Evolutionary conservation across 2,797 vertebrate species (phyloP), one percentile per base, ranked within the genome.

Genomic region (Coregonus sp.): DNA sequence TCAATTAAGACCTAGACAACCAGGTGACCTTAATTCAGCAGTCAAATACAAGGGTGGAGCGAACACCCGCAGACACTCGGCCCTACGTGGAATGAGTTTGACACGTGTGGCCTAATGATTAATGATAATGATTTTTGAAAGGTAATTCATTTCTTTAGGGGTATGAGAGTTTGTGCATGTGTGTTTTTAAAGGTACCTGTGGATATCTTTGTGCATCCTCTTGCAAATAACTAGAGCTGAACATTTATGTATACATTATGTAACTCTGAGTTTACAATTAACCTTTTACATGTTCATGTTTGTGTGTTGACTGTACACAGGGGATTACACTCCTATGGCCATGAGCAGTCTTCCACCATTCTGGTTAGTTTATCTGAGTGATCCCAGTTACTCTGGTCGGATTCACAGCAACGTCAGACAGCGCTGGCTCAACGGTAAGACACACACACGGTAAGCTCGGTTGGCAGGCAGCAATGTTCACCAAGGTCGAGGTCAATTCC

Each of bases 351-450:
- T 94, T 4, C 95, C 95, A 0, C 73, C 35, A 0, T 94, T 96
- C 81, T 96, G 95, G 95, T 80, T 96, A 74, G 95, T 94, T 37
- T 96, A 94, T 82, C 86, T 95, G 81, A 92, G 93, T 0, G 95
- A 96, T 86, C 95, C 95, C 63, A 96, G 95, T 52, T 94, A 96
- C 87, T 96, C 95, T 3, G 95, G 95, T 9, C 92, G 93, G 20
- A 96, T 96, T 87, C 95, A 96, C 81, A 96, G 94, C 83, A 93
- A 95, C 76, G 86, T 96, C 73, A 87, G 93, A 14, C 95, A 96
- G 83, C 92, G 94, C 50, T 96, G 95, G 95, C 88, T 95, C 6
- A 94, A 74, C 0, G 95, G 95, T 95, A 89, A 12, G 31, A 33
- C 31, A 33, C 31, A 33, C 31, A 33, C 31, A 47, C 40, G 9